Evolutionary conservation across 2,113 vertebrate genomes (phyloP).

Genomic region (Sardina pilchardus): DNA sequence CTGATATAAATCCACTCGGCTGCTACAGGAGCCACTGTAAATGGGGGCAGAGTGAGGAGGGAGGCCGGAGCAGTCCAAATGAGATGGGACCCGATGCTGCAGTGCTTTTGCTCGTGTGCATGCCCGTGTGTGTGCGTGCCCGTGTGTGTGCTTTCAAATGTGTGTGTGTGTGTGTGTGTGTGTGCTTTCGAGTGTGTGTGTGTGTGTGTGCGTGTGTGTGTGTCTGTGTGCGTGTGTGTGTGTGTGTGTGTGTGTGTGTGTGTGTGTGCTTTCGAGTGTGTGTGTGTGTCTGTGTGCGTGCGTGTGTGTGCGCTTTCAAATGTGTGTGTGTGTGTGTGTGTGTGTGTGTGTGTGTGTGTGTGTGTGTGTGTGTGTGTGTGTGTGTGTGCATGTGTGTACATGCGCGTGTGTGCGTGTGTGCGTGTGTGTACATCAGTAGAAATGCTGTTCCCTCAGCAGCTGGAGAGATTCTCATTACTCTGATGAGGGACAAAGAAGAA

Average conservation of each 20-base stretch:
- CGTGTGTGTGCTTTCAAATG: no score
- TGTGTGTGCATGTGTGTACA: not conserved
- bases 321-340: conserved; percentile 1
- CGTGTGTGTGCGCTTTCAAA: not conserved
- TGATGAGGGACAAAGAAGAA: not conserved
- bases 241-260: not conserved
- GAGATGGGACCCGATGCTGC: no score
- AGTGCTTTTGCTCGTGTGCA: not conserved
- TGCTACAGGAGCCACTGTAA: no score
- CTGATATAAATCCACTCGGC: no score
- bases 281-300: not conserved
- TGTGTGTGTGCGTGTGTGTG: not conserved
- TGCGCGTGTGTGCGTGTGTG: not conserved
- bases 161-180: not conserved
- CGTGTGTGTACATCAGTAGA: not conserved
- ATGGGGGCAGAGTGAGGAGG: no score
- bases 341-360: conserved; percentile 3
- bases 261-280: not conserved
- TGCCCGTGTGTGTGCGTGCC: not conserved
- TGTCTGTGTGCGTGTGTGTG: not conserved
- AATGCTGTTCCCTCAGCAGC: not conserved
- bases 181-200: not conserved
- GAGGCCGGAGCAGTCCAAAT: no score
- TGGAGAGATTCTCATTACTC: not conserved
- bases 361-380: not conserved